phyloP scores from a whole-genome alignment of 2,888 invertebrate species.

The Cephus nigrinus region DNA sequence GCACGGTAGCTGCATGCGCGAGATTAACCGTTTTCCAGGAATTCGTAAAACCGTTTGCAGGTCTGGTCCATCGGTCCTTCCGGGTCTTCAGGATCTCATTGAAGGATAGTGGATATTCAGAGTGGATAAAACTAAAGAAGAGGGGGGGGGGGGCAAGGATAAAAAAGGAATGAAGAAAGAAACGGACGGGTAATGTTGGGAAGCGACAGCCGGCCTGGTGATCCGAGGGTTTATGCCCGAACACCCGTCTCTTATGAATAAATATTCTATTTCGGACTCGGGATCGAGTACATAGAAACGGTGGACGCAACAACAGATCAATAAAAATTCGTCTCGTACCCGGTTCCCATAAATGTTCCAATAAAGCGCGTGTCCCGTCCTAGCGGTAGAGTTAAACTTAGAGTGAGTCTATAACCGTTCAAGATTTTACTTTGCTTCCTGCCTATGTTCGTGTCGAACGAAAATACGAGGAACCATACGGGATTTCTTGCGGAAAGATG shows the following conservation, averaged over 20 bases:
- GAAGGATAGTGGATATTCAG: background rate
- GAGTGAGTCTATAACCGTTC: background rate
- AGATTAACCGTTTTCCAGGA: background rate
- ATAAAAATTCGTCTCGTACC: constrained; percentile 55
- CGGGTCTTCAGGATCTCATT: background rate
- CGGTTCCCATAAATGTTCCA: constrained; percentile 56
- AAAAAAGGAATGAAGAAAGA: constrained; percentile 25
- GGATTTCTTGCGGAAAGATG: background rate
- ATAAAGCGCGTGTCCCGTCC: constrained; percentile 32
- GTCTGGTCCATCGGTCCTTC: background rate
- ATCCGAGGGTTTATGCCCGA: constrained; percentile 47
- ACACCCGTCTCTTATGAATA: constrained; percentile 50
- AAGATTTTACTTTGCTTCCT: background rate
- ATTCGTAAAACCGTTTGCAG: background rate
- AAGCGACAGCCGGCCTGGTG: constrained; percentile 52
- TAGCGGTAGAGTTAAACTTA: background rate
- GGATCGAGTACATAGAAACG: constrained; percentile 37
- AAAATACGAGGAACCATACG: background rate
- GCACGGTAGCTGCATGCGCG: background rate
- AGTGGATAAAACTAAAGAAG: constrained; percentile 5
- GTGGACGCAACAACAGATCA: constrained; percentile 53
- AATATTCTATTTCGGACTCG: constrained; percentile 53
- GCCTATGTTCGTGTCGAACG: background rate
- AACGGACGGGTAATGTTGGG: constrained; percentile 12
- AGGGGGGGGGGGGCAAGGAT: constrained; percentile 14